These are phyloP conservation scores for Falco concolor DNA, from an alignment of 2,797 vertebrate genomes.

Conservation along the genomic window DNA sequence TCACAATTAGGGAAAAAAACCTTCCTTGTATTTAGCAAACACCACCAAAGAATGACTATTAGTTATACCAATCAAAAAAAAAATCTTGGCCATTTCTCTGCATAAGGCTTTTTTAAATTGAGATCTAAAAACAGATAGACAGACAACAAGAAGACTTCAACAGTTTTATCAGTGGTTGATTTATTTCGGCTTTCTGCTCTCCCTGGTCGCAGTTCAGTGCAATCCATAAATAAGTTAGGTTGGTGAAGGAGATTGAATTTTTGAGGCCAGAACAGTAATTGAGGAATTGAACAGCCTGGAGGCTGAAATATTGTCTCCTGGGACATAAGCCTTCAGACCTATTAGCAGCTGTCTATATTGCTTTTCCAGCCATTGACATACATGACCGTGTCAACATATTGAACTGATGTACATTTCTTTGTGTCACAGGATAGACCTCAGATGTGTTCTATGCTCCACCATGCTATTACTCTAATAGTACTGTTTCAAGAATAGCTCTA, in stretches of 20 bases:
- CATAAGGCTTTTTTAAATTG: background rate
- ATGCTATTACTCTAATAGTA: background rate
- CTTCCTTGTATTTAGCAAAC: background rate
- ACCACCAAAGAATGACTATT: background rate
- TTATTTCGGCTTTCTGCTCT: conserved; percentile 12
- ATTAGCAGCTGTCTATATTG: conserved; percentile 8
- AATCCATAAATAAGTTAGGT: conserved; percentile 40
- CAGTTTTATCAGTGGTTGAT: conserved; percentile 30
- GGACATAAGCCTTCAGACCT: background rate
- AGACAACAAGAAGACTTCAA: background rate
- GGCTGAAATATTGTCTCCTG: background rate
- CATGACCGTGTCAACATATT: background rate
- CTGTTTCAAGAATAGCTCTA: background rate
- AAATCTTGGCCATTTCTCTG: background rate
- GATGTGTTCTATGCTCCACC: fast-evolving
- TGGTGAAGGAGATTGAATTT: conserved; percentile 48
- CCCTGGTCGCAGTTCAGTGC: background rate
- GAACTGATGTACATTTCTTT: background rate
- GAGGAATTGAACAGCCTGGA: conserved; percentile 26
- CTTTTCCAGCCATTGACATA: background rate
- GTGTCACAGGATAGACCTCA: background rate
- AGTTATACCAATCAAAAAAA: background rate
- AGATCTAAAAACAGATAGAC: background rate
- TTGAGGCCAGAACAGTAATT: conserved; percentile 26
- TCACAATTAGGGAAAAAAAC: background rate